Base-by-base conservation (phyloP, 2,888 invertebrate genomes). In the Muschampia plurimacula region DNA sequence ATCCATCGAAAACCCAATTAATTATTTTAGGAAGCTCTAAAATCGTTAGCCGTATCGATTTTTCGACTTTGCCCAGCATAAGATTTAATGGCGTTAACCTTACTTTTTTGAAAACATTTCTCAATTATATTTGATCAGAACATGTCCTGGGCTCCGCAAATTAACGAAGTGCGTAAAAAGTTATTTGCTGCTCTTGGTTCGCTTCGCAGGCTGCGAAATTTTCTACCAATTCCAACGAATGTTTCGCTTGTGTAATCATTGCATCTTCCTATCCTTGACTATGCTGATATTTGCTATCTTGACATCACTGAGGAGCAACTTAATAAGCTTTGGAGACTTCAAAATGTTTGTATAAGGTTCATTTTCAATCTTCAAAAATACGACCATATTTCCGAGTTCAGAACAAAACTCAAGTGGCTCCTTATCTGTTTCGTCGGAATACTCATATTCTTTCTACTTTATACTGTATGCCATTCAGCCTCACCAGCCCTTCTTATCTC, bases 221-320 rank as follows among this genome's bases (percentile, higher is more conserved):
- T 22, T 22, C 22, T 22, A 22, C 22, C 22, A 22, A 22, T 22
- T 22, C 22, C 22, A 49, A 41, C 7, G 41, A 41, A 41, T 1
- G 41, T 41, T 41, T 41, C 9, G 41, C 41, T 41, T 41, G 7
- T 41, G 41, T 6, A 41, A 41, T 41, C 49, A 5, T 3, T 49
- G 13, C 49, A 12, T 12, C 49, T 49, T 13, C 49, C 49, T 13
- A 49, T 49, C 5, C 49, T 49, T 49, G 49, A 49, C 49, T 49
- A 49, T 49, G 49, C 49, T 49, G 49, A 49, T 49, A 49, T 49
- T 12, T 49, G 13, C n/a, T 49, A 49, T 49, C 49, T n/a, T 49
- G 49, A 57, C 22, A 57, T 49, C n/a, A 49, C 10, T 13, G 49
- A 49, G 49, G 49, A 49, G 49, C 49, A 49, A 49, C 49, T 49